These are phyloP conservation scores for Shargacucullia verbasci DNA, from an alignment of 2,888 invertebrate genomes.

Conservation along the genomic window DNA sequence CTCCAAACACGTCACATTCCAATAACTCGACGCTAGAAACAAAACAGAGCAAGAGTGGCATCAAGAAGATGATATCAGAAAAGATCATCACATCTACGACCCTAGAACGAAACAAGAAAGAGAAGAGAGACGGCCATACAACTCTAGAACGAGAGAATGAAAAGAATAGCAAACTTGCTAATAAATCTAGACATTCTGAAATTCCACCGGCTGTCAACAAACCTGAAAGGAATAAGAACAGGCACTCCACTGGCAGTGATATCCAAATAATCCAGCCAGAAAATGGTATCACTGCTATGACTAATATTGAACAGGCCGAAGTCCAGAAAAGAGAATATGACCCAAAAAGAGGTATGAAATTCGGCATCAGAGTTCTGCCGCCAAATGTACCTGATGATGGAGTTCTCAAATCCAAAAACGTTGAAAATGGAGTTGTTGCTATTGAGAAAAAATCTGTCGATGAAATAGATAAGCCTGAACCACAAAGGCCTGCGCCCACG, in stretches of 20 bases:
- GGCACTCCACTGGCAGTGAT: slow-evolving; percentile 79
- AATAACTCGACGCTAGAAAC: slow-evolving; percentile 86
- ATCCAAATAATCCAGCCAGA: slow-evolving; percentile 81
- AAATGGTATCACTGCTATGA: slow-evolving; percentile 68
- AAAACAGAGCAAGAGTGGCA: slow-evolving; percentile 81
- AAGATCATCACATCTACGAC: slow-evolving; percentile 84
- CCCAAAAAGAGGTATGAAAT: slow-evolving; percentile 90
- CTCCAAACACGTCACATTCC: slow-evolving; percentile 82
- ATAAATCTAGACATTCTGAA: slow-evolving; percentile 78
- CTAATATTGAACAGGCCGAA: slow-evolving; percentile 83
- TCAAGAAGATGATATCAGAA: slow-evolving; percentile 86
- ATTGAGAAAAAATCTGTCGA: slow-evolving; percentile 77
- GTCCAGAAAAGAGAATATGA: slow-evolving; percentile 89
- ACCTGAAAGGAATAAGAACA: slow-evolving; percentile 79
- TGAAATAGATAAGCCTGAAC: slow-evolving; percentile 82
- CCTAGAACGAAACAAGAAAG: slow-evolving; percentile 84
- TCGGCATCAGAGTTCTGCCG: slow-evolving; percentile 91
- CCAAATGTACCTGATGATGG: slow-evolving; percentile 88
- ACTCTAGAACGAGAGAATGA: slow-evolving; percentile 86
- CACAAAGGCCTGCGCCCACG: slow-evolving; percentile 72
- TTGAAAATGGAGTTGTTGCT: slow-evolving; percentile 80
- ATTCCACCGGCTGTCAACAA: slow-evolving; percentile 72
- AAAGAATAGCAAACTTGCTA: slow-evolving; percentile 81
- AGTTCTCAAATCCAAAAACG: slow-evolving; percentile 80
- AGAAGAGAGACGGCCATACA: slow-evolving; percentile 78